Base-by-base conservation (phyloP, 2,888 invertebrate genomes). In the Cotesia congregata region DNA sequence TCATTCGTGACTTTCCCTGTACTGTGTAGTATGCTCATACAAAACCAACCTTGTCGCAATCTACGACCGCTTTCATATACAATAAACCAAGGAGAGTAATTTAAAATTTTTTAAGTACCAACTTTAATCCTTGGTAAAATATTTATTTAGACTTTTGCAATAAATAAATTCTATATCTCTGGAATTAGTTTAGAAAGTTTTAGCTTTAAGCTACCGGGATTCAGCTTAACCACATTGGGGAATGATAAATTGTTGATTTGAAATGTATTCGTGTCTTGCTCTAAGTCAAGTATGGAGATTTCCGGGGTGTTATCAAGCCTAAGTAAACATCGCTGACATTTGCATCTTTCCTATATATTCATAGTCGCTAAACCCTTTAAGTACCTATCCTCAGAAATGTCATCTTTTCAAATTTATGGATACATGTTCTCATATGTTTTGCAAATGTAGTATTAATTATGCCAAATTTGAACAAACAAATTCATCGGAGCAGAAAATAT, bases 341-440 rank as follows among this genome's bases (percentile, higher is more conserved):
- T 85, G 83, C 85, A 83, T 85, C 83, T 83, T 84, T 85, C 85
- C 82, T 80, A 83, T 50, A 50, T 85, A 87, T 87, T 87, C 87
- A 87, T 87, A 84, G 85, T 82, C 80, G 81, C 77, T 77, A 78
- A 79, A 74, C 70, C 75, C 72, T 72, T 68, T 69, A 72, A 40
- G 30, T 17, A 7, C 38, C 41, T 30, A 60, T 67, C 39, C 17
- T 15, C 1, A 59, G 7, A 30, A 72, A 67, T 74, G 74, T 77
- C 79, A 78, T 77, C 65, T 71, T 50, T 41, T 67, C 39, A 30
- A 68, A 68, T 73, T 72, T 70, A 65, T 40, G 67, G 2, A 50
- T 65, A 50, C 75, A 73, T 74, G 76, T 75, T 78, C 79, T 78
- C 77, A 39, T 40, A 67, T 1, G 15, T 6, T 67, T 67, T 15